Evolutionary conservation across 2,888 invertebrate species (phyloP), one percentile per base, ranked within the genome.

Genomic region (Eurytoma californica): DNA sequence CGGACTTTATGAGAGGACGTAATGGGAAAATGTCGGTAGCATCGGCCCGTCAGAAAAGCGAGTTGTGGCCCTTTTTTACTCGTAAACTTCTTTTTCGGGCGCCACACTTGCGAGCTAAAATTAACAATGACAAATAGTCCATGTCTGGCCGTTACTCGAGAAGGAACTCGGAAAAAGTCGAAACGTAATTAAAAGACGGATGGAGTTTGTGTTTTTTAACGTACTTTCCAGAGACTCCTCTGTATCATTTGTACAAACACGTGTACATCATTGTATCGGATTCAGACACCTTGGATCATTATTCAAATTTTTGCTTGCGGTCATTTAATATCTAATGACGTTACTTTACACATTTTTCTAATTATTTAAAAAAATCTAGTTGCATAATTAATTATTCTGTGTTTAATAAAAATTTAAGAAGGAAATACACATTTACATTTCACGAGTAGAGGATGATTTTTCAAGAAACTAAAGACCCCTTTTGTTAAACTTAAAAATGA

Each of bases 111-210:
- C 57, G 63, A 75, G 76, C 76, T 80, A 80, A 76, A 76, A 76
- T 80, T 80, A 80, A 70, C 55, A 72, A 51, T 72, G 76, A 76
- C 75, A 72, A 67, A 66, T 76, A n/a, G 72, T 72, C 3, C 14
- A 47, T 30, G 68, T 55, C 66, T 20, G 9, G 16, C 67, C 14
- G 72, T 72, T 65, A 30, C 16, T 55, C 24, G 60, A 72, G 49
- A 18, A 49, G 28, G 30, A 65, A 20, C 30, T 72, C 51, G 18
- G 39, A 67, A 66, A 63, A 63, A 58, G 12, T 55, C 12, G 51
- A 57, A 72, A 55, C 16, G 58, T 63, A 72, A 79, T 79, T 67
- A 66, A 75, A 79, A 75, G 60, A 61, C 79, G 49, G 39, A 76
- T 70, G 68, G 53, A 55, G 57, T 79, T 74, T 55, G 13, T 47